Base-by-base conservation (phyloP, 1,140 invertebrate genomes). In the Pseudomyrmex concolor region DNA sequence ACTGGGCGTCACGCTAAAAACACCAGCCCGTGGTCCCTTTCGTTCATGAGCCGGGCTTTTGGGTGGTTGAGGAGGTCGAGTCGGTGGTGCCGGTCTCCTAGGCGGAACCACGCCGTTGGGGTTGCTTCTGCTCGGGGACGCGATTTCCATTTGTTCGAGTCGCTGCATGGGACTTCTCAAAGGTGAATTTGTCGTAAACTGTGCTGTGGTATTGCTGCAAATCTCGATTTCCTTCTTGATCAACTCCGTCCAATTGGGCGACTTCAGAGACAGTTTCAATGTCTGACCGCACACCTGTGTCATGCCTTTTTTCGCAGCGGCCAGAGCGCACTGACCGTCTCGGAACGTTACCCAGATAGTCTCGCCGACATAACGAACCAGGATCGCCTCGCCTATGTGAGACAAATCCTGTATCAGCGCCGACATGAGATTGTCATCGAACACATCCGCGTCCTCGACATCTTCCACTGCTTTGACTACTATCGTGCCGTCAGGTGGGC, bases 401-500 rank as follows among this genome's bases (percentile, higher is more conserved):
- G 96, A 95, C 48, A 98, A 94, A 91, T 97, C 96, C 89, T 96
- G 96, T 60, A 97, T 90, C 15, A 98, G 93, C 13, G 95, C 95
- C 59, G 95, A 95, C 94, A 98, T 96, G 62, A 97, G 95, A 85
- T 95, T 95, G 86, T 97, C 96, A 86, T 97, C 95, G 84, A 96
- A 96, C 5, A 95, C 91, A 64, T 94, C 94, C 54, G 93, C 89
- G 22, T 94, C 94, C 63, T 94, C 92, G 22, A 71, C 89, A 57
- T 94, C 91, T 17, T 94, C 92, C 45, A 92, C 89, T 0, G 89
- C 84, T 71, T 91, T 96, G 1, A 99, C 96, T 72, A 99, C 96
- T 84, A 99, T 96, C 15, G 98, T 99, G n/a, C 97, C 97, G 95
- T 99, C 98, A 1, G 98, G 97, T n/a, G 99, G 98, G 9, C 98